Evolutionary conservation across 2,888 invertebrate species (phyloP).

Genomic region (Cataglyphis altisquamis): DNA sequence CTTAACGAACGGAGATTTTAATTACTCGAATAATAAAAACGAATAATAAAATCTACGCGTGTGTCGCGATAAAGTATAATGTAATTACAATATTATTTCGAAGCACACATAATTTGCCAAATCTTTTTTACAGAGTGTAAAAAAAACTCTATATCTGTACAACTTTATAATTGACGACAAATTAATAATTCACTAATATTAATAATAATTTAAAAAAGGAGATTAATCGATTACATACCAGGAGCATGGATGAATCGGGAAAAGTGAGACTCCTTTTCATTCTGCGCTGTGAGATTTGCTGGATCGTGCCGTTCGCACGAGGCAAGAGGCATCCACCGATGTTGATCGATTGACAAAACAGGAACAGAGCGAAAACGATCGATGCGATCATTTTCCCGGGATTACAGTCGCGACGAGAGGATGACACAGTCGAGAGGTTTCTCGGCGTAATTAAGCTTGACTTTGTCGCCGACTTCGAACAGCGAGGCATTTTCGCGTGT

Average conservation of each 20-base stretch:
- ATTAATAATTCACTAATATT: not conserved
- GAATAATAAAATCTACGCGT: not conserved
- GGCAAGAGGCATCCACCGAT: slow-evolving; percentile 8
- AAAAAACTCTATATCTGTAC: not conserved
- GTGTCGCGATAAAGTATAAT: not conserved
- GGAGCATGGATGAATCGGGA: slow-evolving; percentile 75
- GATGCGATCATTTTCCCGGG: slow-evolving; percentile 41
- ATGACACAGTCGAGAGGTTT: slow-evolving; percentile 5
- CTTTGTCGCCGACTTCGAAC: slow-evolving; percentile 29
- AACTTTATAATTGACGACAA: not conserved
- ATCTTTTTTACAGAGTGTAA: not conserved
- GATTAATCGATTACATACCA: slow-evolving; percentile 75
- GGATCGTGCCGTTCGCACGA: slow-evolving; percentile 33
- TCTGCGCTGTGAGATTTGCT: slow-evolving; percentile 62
- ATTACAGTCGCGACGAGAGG: slow-evolving; percentile 2
- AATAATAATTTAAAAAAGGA: not conserved
- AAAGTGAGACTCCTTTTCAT: slow-evolving; percentile 77
- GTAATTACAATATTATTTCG: not conserved
- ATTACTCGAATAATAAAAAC: slow-evolving; percentile 11
- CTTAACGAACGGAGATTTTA: slow-evolving; percentile 15
- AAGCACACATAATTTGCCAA: not conserved
- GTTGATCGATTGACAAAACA: slow-evolving; percentile 51
- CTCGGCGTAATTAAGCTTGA: slow-evolving; percentile 38
- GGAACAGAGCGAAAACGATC: slow-evolving; percentile 48
- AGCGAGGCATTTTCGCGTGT: slow-evolving; percentile 40